These are phyloP conservation scores for Barbus barbus DNA, from an alignment of 2,113 vertebrate genomes.

Conservation along the genomic window DNA sequence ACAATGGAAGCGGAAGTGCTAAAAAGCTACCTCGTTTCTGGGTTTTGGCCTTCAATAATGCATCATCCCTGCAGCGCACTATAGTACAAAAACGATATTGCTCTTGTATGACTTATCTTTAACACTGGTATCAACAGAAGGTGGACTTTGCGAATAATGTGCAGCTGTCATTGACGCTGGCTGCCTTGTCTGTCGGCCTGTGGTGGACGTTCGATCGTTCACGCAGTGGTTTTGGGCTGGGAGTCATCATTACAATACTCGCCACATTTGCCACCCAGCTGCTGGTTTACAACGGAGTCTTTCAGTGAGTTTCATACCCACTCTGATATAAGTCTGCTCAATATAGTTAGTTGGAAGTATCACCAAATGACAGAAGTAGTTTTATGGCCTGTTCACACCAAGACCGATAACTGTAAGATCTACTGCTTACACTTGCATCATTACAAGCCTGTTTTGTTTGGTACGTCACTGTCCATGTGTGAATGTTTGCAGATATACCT, in stretches of 20 bases:
- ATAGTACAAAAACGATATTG: background rate
- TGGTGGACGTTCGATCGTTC: conserved; percentile 98
- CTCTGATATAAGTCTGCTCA: background rate
- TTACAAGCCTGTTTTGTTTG: background rate
- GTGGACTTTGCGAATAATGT: conserved; percentile 97
- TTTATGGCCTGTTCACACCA: background rate
- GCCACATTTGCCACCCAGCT: conserved; percentile 90
- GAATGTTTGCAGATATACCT: conserved; percentile 81
- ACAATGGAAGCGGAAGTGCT: no score
- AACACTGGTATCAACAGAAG: conserved; percentile 80
- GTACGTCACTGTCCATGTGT: background rate
- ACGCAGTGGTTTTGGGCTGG: conserved; percentile 91
- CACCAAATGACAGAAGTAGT: background rate
- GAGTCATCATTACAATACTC: conserved; percentile 87
- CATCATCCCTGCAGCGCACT: no score
- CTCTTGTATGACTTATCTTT: conserved; percentile 67
- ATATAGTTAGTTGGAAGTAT: no score
- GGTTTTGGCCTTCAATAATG: background rate
- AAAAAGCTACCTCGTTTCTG: background rate
- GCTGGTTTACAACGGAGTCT: conserved; percentile 93
- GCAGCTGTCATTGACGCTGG: conserved; percentile 92
- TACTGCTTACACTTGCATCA: background rate
- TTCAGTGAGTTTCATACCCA: conserved; percentile 83
- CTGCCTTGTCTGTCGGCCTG: conserved; percentile 91
- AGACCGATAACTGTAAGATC: background rate